Evolutionary conservation across 2,888 invertebrate genomes (phyloP), one percentile per base, ranked within the genome.

Genomic region (Penaeus monodon): DNA sequence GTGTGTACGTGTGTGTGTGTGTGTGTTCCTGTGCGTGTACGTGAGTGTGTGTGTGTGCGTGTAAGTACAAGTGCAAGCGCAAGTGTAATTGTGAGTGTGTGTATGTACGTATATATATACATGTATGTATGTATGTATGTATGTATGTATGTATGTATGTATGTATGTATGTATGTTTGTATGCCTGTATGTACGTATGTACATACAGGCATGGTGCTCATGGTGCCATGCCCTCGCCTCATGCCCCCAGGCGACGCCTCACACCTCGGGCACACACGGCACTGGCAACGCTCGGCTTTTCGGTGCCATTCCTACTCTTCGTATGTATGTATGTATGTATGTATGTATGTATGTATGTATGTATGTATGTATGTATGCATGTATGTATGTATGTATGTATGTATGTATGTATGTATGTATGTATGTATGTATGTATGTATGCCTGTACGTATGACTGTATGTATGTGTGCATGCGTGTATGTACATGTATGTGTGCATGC

Each of bases 181-280:
- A 0, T 38, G 38, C 7, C 0, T 44, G 44, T 38, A 6, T 38
- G 38, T 38, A 6, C 6, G 38, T 38, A 6, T 38, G 38, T 38
- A 6, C 6, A 6, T 38, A 6, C 6, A 6, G 2, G 38, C 6
- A 6, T 38, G 38, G n/a, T n/a, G 57, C n/a, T 79, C 79, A 79
- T 63, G 57, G 79, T 79, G 63, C 27, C 63, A 63, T 79, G 63
- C 27, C 79, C 49, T 79, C 57, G 63, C 79, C 79, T 79, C 63
- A 63, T 33, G 22, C 64, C 57, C 57, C 79, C 29, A 63, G n/a
- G 27, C 63, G 22, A 63, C 63, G 27, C 33, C 79, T 20, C 64
- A 44, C 64, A 79, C 57, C 57, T 57, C 57, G 57, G 57, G 57
- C 57, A 57, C 57, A 17, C 57, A 2, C 57, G 57, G 57, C 57